These are phyloP conservation scores for Stenopsyche tienmushanensis DNA, from an alignment of 1,140 invertebrate genomes.

Conservation along the genomic window DNA sequence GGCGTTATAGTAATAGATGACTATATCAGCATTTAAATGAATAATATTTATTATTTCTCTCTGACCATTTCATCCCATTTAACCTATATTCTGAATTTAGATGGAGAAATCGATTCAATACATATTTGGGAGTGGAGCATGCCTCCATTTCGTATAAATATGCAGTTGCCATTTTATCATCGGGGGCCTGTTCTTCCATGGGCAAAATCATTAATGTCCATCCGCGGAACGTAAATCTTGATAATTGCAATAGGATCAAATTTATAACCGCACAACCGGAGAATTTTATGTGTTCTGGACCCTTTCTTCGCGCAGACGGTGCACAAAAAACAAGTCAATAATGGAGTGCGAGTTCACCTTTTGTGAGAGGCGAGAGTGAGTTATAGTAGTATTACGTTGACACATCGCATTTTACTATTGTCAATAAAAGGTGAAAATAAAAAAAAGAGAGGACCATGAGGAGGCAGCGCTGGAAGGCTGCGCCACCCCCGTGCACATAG, in stretches of 20 bases:
- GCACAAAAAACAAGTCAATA: slow-evolving; percentile 36
- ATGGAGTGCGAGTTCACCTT: slow-evolving; percentile 2
- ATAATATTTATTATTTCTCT: not conserved
- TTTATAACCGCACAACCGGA: slow-evolving; percentile 34
- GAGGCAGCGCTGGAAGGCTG: not conserved
- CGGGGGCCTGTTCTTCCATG: not conserved
- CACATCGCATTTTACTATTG: slow-evolving; percentile 37
- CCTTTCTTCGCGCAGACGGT: not conserved
- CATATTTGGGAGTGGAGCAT: too few relatives aligned
- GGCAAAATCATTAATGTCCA: slow-evolving; percentile 18
- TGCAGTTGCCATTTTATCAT: not conserved
- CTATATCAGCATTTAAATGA: not conserved
- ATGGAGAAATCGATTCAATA: too few relatives aligned
- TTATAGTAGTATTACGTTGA: slow-evolving; percentile 37
- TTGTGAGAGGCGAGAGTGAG: slow-evolving; percentile 30
- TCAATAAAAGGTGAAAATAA: slow-evolving; percentile 33
- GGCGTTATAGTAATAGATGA: not conserved
- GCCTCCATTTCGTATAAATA: not conserved
- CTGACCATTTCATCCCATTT: not conserved
- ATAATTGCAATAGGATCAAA: slow-evolving; percentile 38
- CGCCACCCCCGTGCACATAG: not conserved
- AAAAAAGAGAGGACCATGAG: slow-evolving; percentile 19
- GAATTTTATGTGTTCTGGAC: slow-evolving; percentile 16
- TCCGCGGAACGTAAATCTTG: slow-evolving; percentile 32
- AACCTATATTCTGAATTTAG: not conserved